Percentiles rank a stretch among this genome's conserved stretches.
phyloP scores from a whole-genome alignment of 1,140 invertebrate species.

The Neodiprion lecontei region DNA sequence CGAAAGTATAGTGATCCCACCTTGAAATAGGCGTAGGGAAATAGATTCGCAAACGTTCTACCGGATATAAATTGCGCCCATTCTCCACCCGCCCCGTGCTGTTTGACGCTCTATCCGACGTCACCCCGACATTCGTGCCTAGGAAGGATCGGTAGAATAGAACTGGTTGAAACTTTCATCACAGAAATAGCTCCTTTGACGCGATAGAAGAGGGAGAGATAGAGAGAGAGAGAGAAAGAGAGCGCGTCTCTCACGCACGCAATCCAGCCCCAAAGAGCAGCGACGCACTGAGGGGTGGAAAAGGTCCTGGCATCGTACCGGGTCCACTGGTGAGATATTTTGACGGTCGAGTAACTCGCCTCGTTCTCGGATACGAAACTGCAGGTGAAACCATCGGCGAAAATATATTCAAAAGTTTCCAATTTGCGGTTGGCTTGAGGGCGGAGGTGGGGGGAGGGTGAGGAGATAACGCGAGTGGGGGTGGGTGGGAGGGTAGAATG shows the following conservation, averaged over 20 bases:
- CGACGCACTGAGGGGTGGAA: not conserved
- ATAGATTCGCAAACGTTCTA: slow-evolving; percentile 36
- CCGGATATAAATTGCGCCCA: slow-evolving; percentile 38
- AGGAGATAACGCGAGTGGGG: slow-evolving; percentile 11
- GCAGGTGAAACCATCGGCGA: slow-evolving; percentile 15
- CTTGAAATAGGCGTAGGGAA: slow-evolving; percentile 39
- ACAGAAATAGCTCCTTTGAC: not conserved
- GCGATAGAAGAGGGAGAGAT: not conserved
- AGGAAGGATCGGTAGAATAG: not conserved
- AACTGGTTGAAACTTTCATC: slow-evolving; percentile 8
- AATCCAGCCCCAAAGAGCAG: not conserved
- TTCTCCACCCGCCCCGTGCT: slow-evolving; percentile 16
- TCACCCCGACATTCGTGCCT: not conserved
- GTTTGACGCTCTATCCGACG: not conserved
- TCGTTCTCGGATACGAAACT: not conserved
- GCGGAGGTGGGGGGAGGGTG: slow-evolving; percentile 12
- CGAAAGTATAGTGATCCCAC: not conserved
- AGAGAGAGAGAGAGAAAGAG: slow-evolving; percentile 27
- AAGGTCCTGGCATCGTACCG: not conserved
- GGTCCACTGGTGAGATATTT: not conserved
- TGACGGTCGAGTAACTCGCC: not conserved
- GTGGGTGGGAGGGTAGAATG: slow-evolving; percentile 6
- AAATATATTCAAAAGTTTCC: slow-evolving; percentile 58
- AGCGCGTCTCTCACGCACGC: slow-evolving; percentile 23
- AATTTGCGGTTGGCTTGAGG: slow-evolving; percentile 55